Evolutionary conservation across 1,140 invertebrate species (phyloP), one percentile per base, ranked within the genome.

Genomic region (Wasmannia auropunctata): DNA sequence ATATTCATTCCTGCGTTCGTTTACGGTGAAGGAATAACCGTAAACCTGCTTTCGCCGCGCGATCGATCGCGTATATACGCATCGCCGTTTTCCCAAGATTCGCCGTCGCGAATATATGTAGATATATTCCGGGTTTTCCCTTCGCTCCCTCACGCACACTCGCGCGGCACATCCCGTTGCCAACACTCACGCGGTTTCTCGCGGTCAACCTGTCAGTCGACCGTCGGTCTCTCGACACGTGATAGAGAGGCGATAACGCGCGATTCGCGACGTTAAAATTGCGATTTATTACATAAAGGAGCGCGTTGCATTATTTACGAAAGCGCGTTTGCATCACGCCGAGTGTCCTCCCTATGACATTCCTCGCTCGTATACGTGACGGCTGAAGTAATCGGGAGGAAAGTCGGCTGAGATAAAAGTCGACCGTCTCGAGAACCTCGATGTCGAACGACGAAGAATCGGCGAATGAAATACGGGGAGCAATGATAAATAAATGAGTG

Each of bases 331-430:
- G 63, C 77, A 54, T 70, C 77, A 22, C 10, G 16, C 5, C 34
- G 11, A 22, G 16, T n/a, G 28, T 67, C 60, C 43, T 22, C 4
- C 75, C n/a, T n/a, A n/a, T 22, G 77, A n/a, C 37, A 25, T 75
- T 84, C 40, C 70, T 10, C 34, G 31, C n/a, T n/a, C 14, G n/a
- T 11, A 0, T 40, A 8, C 37, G 34, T 28, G 54, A 51, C 49
- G 49, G 16, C 37, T 81, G 37, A 37, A 40, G 34, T 40, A 56
- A 67, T 70, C 79, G 34, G 49, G 16, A 81, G 51, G 81, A 85
- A 87, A 87, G 81, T 87, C 84, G 43, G 46, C 25, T 46, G 28
- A 14, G 81, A 77, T 43, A 85, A 77, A 76, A 87, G 56, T 85
- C 46, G 28, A 67, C 28, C 80, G 46, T 3, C 31, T 19, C 51